phyloP scores from a whole-genome alignment of 2,113 vertebrate species.

The Thymallus thymallus region DNA sequence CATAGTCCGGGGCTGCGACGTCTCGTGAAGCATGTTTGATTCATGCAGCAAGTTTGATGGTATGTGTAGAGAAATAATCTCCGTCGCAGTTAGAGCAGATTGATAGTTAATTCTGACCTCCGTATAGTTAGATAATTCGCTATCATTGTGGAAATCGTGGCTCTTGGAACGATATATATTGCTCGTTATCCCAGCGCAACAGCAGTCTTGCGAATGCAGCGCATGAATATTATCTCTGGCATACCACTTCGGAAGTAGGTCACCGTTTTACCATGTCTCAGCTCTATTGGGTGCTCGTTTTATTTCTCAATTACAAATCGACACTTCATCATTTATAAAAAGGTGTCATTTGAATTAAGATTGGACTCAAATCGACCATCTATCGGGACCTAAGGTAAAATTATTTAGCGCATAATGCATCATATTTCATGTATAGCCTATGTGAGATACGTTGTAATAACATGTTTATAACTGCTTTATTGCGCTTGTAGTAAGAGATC shows the following conservation, averaged over 20 bases:
- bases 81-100: background rate
- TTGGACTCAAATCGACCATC: background rate
- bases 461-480: background rate
- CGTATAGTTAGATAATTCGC: background rate
- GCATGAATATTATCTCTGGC: conserved; percentile 72
- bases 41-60: background rate
- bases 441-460: background rate
- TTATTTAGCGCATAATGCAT: conserved; percentile 22
- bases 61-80: background rate
- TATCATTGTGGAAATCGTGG: background rate
- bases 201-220: conserved; percentile 51
- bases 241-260: conserved; percentile 75
- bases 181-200: conserved; percentile 62
- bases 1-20: background rate
- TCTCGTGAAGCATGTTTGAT: background rate
- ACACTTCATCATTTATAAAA: conserved; percentile 12
- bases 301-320: conserved; percentile 33
- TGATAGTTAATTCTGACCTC: background rate
- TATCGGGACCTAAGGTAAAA: conserved; percentile 57
- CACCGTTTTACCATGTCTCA: conserved; percentile 64
- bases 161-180: background rate
- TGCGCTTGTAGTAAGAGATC: background rate
- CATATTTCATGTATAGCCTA: conserved; percentile 16
- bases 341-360: conserved; percentile 24
- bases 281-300: conserved; percentile 47